Evolutionary conservation across 2,797 vertebrate genomes (phyloP).

Genomic region (Megaceryle alcyon): DNA sequence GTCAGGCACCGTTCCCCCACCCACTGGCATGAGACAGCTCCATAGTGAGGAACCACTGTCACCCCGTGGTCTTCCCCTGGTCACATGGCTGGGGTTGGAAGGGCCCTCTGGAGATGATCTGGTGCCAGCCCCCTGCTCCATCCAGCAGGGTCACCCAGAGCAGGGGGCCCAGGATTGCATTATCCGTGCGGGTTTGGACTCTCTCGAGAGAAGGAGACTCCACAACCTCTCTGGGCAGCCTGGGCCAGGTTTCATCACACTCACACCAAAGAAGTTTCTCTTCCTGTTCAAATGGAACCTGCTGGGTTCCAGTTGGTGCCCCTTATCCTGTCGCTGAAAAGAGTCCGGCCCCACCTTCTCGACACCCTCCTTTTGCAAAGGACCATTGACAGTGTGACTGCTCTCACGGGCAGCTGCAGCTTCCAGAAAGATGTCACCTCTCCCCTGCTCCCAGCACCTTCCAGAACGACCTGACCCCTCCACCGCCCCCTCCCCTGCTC

Average conservation of each 20-base stretch:
- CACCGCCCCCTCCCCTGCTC: background rate
- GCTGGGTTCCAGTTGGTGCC: background rate
- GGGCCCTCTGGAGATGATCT: background rate
- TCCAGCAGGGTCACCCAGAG: background rate
- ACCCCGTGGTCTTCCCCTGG: background rate
- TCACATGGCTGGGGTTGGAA: background rate
- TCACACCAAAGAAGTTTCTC: background rate
- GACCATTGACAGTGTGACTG: background rate
- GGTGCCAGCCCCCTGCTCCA: background rate
- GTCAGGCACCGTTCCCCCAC: accelerated
- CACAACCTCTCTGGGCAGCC: background rate
- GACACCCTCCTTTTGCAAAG: background rate
- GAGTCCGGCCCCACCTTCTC: background rate
- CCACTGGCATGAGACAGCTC: background rate
- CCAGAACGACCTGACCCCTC: background rate
- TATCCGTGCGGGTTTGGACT: background rate
- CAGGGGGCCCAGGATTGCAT: too few species aligned
- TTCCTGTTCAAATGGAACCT: background rate
- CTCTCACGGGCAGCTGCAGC: background rate
- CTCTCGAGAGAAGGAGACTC: background rate
- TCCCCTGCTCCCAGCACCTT: background rate
- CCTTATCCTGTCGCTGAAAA: background rate
- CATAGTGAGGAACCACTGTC: background rate
- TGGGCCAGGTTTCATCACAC: background rate
- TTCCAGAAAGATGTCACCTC: background rate